A percentile compares a stretch with the other conserved stretches of the same genome.
phyloP scores from a whole-genome alignment of 2,888 invertebrate species.

The Drosophila subquinaria region DNA sequence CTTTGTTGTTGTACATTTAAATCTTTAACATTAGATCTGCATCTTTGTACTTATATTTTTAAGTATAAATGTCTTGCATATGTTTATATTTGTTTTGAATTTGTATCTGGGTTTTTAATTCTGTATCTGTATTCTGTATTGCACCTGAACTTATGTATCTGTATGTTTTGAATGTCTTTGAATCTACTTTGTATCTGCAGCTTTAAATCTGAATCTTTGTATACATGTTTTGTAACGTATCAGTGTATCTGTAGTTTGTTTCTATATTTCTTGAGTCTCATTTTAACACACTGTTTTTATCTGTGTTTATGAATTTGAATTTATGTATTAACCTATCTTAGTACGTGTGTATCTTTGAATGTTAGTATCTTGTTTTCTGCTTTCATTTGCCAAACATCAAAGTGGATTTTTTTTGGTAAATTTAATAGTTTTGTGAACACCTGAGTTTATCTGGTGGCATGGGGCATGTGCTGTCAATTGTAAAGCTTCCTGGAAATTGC shows the following conservation, averaged over 20 bases:
- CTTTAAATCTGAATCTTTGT: background rate
- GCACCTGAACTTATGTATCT: background rate
- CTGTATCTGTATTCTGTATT: background rate
- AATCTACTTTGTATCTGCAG: background rate
- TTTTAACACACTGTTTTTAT: background rate
- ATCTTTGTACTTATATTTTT: background rate
- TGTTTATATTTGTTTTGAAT: too few relatives aligned
- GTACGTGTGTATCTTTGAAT: background rate
- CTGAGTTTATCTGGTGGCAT: constrained; percentile 16
- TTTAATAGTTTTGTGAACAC: constrained; percentile 10
- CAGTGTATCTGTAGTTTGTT: background rate
- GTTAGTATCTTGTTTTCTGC: background rate
- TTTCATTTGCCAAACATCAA: background rate
- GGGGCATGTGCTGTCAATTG: constrained; percentile 57
- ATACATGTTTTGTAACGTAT: background rate
- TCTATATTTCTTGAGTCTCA: background rate
- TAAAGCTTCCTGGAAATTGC: constrained; percentile 53
- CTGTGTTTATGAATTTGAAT: background rate
- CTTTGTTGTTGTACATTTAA: background rate
- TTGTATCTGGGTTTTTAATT: background rate
- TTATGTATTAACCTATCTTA: background rate
- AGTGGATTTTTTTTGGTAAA: background rate
- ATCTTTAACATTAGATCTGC: background rate
- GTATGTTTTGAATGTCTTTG: background rate
- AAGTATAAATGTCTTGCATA: background rate